Evolutionary conservation across 2,113 vertebrate species (phyloP).

Genomic region (Rhabdornis inornatus): DNA sequence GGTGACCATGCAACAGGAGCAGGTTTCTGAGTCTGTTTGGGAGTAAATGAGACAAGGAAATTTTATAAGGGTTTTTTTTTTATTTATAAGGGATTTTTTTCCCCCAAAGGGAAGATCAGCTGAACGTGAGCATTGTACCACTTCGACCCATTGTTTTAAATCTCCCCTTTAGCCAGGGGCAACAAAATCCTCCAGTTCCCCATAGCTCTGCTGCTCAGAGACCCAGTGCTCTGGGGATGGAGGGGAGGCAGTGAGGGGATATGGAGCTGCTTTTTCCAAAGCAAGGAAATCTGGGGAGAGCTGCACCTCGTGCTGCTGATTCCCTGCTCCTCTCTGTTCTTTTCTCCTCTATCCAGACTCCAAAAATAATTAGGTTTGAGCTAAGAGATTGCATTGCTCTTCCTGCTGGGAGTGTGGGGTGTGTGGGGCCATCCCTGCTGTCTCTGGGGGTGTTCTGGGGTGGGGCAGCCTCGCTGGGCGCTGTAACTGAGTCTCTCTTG

Average conservation of each 20-base stretch:
- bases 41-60: background rate
- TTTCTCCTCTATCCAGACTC: background rate
- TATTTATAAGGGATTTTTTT: background rate
- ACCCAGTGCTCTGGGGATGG: background rate
- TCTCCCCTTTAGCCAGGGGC: background rate
- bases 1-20: background rate
- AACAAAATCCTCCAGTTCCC: background rate
- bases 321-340: background rate
- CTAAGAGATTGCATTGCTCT: accelerated
- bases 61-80: background rate
- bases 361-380: background rate
- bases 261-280: background rate
- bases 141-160: background rate
- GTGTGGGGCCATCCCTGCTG: background rate
- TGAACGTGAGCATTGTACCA: background rate
- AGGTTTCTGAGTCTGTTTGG: background rate
- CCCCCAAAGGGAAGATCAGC: background rate
- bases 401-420: background rate
- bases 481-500: conserved; percentile 84
- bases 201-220: background rate
- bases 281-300: background rate
- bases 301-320: accelerated
- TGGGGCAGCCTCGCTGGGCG: conserved; percentile 29
- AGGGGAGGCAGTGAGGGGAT: accelerated
- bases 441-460: background rate